Conservation (phyloP, 2,888 invertebrate species). For the Margaritifera margaritifera region DNA sequence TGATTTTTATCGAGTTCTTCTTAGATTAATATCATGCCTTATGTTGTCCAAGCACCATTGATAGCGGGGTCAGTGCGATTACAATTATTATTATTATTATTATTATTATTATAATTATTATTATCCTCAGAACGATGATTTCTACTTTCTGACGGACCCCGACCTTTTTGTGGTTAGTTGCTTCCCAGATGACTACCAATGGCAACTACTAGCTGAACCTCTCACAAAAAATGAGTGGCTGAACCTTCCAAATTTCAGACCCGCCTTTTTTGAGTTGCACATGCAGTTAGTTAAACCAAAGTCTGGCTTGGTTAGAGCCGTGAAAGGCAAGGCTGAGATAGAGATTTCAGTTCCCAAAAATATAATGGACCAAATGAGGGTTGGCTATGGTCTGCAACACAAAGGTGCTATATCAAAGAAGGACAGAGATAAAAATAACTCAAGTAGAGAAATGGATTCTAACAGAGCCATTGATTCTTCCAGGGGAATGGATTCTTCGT, state of each 20-base stretch:
- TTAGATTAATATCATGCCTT: too few species aligned
- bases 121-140: constrained; percentile 20
- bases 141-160: constrained; percentile 49
- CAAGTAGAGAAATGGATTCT: too few species aligned
- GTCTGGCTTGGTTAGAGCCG: constrained; percentile 24
- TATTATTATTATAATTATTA: too few species aligned
- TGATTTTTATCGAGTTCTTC: too few species aligned
- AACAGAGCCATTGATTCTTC: too few species aligned
- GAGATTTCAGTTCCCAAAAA: constrained; percentile 27
- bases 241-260: constrained; percentile 42
- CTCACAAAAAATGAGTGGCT: constrained; percentile 41
- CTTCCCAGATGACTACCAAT: constrained; percentile 42
- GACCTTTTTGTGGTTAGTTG: constrained; percentile 45
- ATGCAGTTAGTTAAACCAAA: constrained; percentile 29
- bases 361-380: constrained; percentile 12
- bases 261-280: constrained; percentile 42
- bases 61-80: too few species aligned
- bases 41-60: too few species aligned
- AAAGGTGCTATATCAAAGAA: not conserved
- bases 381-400: constrained; percentile 8
- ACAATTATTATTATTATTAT: too few species aligned
- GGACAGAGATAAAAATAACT: too few species aligned
- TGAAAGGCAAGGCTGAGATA: constrained; percentile 27
- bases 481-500: too few species aligned
- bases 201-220: constrained; percentile 46